Conservation (phyloP, 2,797 vertebrate genomes). For the Kryptolebias ocellatus region DNA sequence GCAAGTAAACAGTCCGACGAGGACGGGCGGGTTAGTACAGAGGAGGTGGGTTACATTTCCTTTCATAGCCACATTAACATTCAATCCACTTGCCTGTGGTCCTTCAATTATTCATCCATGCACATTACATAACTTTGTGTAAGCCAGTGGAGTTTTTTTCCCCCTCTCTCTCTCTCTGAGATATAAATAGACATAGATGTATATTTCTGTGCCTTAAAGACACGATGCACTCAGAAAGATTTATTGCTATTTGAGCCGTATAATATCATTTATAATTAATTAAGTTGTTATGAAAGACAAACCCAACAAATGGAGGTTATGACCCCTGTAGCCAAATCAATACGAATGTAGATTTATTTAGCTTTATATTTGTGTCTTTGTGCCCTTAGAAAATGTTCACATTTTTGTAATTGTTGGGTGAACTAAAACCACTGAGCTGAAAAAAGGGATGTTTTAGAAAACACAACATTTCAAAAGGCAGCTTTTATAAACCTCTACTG, state of each 20-base stretch:
- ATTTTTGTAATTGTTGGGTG: too few species aligned
- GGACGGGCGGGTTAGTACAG: conserved; percentile 28
- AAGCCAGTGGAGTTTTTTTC: conserved; percentile 56
- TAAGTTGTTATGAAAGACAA: conserved; percentile 53
- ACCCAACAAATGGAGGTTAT: conserved; percentile 22
- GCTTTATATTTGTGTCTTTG: too few species aligned
- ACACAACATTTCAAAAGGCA: too few species aligned
- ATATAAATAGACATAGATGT: conserved; percentile 67
- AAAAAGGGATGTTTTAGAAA: too few species aligned
- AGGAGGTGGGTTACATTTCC: conserved; percentile 46
- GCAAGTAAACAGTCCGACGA: conserved; percentile 44
- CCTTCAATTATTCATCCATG: conserved; percentile 79
- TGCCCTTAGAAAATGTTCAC: too few species aligned
- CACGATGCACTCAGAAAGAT: conserved; percentile 30
- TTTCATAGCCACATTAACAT: conserved; percentile 68
- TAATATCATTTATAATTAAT: conserved; percentile 60
- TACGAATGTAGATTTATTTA: conserved; percentile 37
- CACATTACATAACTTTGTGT: conserved; percentile 70
- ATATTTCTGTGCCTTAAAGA: conserved; percentile 47
- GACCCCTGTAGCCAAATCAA: conserved; percentile 49
- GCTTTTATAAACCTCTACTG: too few species aligned
- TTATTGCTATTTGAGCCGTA: conserved; percentile 59
- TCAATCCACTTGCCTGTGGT: conserved; percentile 73
- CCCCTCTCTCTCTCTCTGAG: conserved; percentile 36
- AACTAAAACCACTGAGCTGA: too few species aligned